Evolutionary conservation across 2,797 vertebrate species (phyloP).

Genomic region (Bovichtus variegatus): DNA sequence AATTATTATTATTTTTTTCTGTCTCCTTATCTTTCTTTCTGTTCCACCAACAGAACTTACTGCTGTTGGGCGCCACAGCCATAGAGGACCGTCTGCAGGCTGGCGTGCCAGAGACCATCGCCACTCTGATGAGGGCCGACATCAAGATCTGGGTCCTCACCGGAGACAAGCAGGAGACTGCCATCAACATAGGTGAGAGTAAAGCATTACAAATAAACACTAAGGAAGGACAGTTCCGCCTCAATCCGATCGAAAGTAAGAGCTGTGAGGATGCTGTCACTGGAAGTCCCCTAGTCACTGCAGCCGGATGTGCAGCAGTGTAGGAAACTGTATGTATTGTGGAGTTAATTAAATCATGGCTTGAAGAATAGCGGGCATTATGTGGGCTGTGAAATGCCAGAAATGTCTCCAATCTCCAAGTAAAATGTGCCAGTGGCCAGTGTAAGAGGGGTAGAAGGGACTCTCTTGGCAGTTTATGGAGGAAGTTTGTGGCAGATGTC

Average conservation of each 20-base stretch:
- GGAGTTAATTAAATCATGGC: conserved; percentile 50
- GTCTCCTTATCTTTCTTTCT: not conserved
- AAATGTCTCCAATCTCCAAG: conserved; percentile 35
- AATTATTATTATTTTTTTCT: no score
- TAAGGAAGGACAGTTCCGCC: not conserved
- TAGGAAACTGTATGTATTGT: conserved; percentile 23
- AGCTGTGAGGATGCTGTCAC: no score
- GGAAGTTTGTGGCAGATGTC: conserved; percentile 20
- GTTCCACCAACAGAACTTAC: conserved; percentile 86
- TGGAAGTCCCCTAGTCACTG: conserved; percentile 13
- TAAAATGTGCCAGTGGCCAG: conserved; percentile 15
- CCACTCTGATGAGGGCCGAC: conserved; percentile 93
- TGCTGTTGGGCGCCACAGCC: conserved; percentile 95
- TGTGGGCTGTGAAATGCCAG: conserved; percentile 49
- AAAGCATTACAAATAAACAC: not conserved
- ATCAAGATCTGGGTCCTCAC: conserved; percentile 99
- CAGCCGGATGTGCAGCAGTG: conserved; percentile 6
- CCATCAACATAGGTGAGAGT: conserved; percentile 94
- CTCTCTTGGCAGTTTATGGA: conserved; percentile 25
- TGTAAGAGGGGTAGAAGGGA: not conserved
- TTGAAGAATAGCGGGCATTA: conserved; percentile 45
- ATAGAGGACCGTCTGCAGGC: conserved; percentile 97
- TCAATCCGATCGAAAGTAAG: no score
- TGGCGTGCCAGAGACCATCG: conserved; percentile 96
- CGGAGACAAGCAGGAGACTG: conserved; percentile 97